Conservation (phyloP, 2,888 invertebrate species). For the Entomobrya multifasciata region DNA sequence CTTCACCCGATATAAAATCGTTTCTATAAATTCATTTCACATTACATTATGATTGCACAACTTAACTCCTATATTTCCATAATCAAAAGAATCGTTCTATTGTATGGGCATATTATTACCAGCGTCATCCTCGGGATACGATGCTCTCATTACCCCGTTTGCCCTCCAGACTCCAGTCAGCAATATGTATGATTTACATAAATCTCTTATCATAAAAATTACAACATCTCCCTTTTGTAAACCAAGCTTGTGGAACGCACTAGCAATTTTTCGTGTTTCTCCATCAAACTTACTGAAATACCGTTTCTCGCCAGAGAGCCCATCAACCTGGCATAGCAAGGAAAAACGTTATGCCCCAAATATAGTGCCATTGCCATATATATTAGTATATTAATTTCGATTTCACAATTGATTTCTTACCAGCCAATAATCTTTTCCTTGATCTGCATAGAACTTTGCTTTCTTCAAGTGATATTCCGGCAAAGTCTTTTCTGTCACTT, state of each 20-base stretch:
- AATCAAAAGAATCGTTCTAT: no score
- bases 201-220: slow-evolving; percentile 74
- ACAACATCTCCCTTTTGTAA: slow-evolving; percentile 76
- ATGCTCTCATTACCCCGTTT: slow-evolving; percentile 74
- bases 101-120: no score
- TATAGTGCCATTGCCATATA: no score
- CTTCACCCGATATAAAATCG: slow-evolving; percentile 64
- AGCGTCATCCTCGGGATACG: slow-evolving; percentile 76
- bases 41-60: no score
- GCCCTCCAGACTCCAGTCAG: slow-evolving; percentile 76
- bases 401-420: no score
- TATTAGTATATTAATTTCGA: no score
- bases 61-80: no score
- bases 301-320: slow-evolving; percentile 84
- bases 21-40: slow-evolving; percentile 60
- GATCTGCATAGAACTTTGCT: slow-evolving; percentile 51
- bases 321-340: slow-evolving; percentile 84
- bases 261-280: slow-evolving; percentile 72
- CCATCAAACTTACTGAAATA: slow-evolving; percentile 83
- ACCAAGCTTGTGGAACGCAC: slow-evolving; percentile 76
- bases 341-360: no score
- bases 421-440: slow-evolving; percentile 65
- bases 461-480: slow-evolving; percentile 65
- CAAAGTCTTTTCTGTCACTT: slow-evolving; percentile 60
- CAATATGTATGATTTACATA: slow-evolving; percentile 69